Base-by-base conservation (phyloP, 1,140 invertebrate species). In the Megalonaias nervosa region DNA sequence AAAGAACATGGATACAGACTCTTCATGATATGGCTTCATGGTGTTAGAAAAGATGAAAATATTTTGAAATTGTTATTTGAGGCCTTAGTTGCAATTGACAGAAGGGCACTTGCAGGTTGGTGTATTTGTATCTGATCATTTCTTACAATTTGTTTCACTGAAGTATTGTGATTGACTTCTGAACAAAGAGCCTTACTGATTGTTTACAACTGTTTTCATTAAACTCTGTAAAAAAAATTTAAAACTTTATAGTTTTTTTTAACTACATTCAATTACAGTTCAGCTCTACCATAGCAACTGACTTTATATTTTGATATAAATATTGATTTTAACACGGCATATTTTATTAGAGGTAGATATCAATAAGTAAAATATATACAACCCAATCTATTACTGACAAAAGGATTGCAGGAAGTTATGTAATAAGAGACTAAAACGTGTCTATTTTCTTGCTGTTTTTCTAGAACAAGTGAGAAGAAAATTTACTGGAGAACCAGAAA, bases 1-100 rank as follows among this genome's bases (percentile, higher is more conserved):
- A 95, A 95, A 86, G 94, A 95, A 85, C 94, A 95, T 82, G 93
- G 94, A 60, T 95, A 93, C 84, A 90, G 94, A 61, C 93, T 95
- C 92, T 88, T 95, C 84, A 88, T 94, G 71, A 95, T 95, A 72
- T 95, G 94, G 94, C 89, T 93, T 17, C 93, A 94, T 64, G 93
- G 94, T 75, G 84, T 95, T 11, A 90, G 90, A 67, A 90, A 93
- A 31, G 93, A 94, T 71, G 90, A 93, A 16, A 93, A 94, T 83
- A 91, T 93, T 2, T 89, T 93, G 14, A 93, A 93, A 84, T 93
- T 94, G 82, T 89, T 95, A 17, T 94, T 93, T 85, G 94, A 95
- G 75, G 93, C 93, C 75, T 89, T 95, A 55, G 91, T 91, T 56
- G 88, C 88, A 14, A 91, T 95, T 64, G 94, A 93, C 64, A 93